A percentile compares a stretch with the other conserved stretches of the same genome.
Conservation (phyloP, 37 sponge, comb jelly and placozoan genomes). For the Mnemiopsis leidyi region DNA sequence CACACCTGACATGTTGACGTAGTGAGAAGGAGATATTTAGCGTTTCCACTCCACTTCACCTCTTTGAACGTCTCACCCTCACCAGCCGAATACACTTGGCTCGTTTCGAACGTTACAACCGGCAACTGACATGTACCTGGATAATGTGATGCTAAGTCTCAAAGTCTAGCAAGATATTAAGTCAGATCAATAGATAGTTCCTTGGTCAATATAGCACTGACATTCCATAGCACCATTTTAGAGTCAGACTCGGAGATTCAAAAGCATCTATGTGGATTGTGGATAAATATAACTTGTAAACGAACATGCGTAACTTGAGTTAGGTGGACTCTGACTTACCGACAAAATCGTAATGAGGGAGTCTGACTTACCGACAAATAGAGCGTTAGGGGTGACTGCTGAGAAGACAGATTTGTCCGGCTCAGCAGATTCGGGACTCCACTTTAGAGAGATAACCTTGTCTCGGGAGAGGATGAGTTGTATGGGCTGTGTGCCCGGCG, state of each 20-base stretch:
- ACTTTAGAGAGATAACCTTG: not conserved
- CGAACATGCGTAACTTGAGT: no score
- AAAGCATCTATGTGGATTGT: no score
- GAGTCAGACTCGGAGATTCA: no score
- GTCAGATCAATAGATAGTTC: no score
- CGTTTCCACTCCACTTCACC: constrained; percentile 42
- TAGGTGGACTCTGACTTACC: no score
- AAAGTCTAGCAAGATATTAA: no score
- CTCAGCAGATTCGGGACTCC: constrained; percentile 10
- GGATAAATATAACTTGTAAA: no score
- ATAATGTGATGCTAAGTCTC: no score
- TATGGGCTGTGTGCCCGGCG: constrained; percentile 36
- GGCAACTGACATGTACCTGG: constrained; percentile 17
- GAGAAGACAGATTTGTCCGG: not conserved
- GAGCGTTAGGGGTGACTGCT: not conserved
- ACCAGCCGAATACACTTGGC: not conserved
- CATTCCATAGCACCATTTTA: no score
- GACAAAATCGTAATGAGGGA: no score
- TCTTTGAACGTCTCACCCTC: not conserved
- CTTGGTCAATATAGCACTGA: no score
- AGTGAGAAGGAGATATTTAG: constrained; percentile 18
- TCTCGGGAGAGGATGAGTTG: constrained; percentile 43
- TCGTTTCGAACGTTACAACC: constrained; percentile 2
- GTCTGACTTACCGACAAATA: constrained; percentile 3
- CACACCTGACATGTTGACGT: not conserved